A percentile compares a stretch with the other conserved stretches of the same genome.
Evolutionary conservation across 2,888 invertebrate genomes (phyloP).

Genomic region (Trichacis sp.): DNA sequence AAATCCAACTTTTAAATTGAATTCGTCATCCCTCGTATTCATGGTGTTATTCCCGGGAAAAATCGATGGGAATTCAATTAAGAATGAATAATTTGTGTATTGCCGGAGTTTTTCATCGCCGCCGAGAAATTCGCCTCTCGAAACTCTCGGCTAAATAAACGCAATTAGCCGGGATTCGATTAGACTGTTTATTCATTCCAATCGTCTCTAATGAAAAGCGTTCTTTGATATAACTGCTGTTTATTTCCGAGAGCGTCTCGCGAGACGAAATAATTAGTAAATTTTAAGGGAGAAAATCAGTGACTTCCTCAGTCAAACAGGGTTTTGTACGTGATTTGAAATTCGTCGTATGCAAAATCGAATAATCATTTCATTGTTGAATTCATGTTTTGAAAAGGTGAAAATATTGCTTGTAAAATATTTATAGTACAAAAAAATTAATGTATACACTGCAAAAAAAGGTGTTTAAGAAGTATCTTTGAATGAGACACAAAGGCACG

Average conservation of each 20-base stretch:
- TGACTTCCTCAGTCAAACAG: too few relatives aligned
- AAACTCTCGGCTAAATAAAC: conserved; percentile 6
- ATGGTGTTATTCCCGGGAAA: background rate
- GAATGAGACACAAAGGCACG: too few relatives aligned
- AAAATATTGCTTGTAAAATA: too few relatives aligned
- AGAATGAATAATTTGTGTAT: conserved; percentile 5
- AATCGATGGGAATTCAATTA: conserved; percentile 1
- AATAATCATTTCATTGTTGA: too few relatives aligned
- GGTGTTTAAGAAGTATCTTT: too few relatives aligned
- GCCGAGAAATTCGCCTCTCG: conserved; percentile 6
- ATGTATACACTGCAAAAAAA: too few relatives aligned
- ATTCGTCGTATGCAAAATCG: too few relatives aligned
- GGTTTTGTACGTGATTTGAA: too few relatives aligned
- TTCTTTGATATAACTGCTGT: conserved; percentile 3
- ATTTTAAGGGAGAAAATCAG: too few relatives aligned
- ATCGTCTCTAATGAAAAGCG: conserved; percentile 2
- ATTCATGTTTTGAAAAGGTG: too few relatives aligned
- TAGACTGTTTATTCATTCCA: conserved; percentile 9
- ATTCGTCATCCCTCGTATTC: background rate
- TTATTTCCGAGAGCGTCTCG: background rate
- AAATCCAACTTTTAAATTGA: background rate
- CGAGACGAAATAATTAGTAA: conserved; percentile 8
- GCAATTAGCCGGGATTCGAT: conserved; percentile 3
- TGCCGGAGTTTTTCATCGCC: conserved; percentile 1
- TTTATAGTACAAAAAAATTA: too few relatives aligned